phyloP scores from a whole-genome alignment of 1,140 invertebrate genomes.

The Delia radicum region DNA sequence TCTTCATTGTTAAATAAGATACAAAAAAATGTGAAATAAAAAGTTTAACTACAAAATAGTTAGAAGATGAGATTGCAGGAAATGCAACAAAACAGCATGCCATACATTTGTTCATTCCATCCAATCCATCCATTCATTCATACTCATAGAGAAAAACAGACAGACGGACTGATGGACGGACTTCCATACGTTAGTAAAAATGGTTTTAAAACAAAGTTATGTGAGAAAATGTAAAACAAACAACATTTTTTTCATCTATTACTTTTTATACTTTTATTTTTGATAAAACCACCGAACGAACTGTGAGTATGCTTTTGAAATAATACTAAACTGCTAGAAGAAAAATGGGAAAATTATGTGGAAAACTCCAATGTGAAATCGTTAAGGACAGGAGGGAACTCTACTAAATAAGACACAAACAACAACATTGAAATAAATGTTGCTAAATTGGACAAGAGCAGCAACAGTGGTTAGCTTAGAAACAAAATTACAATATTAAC shows the following conservation, averaged over 20 bases:
- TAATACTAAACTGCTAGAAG: neutral
- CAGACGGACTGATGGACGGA: neutral
- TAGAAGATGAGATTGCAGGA: conserved; percentile 16
- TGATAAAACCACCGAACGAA: neutral
- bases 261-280: neutral
- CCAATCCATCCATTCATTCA: neutral
- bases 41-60: conserved; percentile 8
- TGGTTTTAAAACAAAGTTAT: conserved; percentile 12
- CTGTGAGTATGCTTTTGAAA: neutral
- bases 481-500: too few species aligned
- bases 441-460: too few species aligned
- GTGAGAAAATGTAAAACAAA: conserved; percentile 16
- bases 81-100: conserved; percentile 11
- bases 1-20: neutral
- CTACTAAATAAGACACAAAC: too few species aligned
- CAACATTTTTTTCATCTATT: neutral
- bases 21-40: neutral
- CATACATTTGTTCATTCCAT: neutral
- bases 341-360: neutral
- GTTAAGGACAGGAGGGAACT: neutral
- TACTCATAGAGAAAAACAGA: neutral
- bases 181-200: neutral
- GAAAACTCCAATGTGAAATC: neutral
- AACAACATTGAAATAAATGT: too few species aligned
- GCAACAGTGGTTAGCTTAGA: too few species aligned